Base-by-base conservation (phyloP, 2,113 vertebrate species). In the Edolisoma coerulescens region DNA sequence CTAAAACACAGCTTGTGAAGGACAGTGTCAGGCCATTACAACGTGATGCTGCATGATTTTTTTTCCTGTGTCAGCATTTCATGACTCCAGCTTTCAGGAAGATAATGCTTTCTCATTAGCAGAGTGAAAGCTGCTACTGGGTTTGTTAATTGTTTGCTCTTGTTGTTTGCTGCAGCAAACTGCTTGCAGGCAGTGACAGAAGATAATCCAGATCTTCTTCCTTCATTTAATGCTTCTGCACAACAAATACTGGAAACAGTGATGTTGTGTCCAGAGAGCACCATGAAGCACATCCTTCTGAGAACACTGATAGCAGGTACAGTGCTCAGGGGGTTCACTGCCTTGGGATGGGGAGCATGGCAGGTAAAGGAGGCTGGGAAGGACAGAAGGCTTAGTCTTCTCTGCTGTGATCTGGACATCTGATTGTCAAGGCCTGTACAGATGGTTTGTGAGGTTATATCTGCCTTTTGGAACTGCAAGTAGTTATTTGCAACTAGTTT, bases 181-280 rank as follows among this genome's bases (percentile, higher is more conserved):
- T 99, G 99, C 96, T 97, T 99, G 90, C 99, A 99, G 97, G 99
- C 99, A 9, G 99, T 99, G 93, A 99, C 99, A 0, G 99, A 99
- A 97, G 99, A 99, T 78, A 99, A 99, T 94, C 93, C 98, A 11
- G 99, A 99, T 77, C 98, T 99, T 52, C 97, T 99, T 53, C 95
- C 97, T 24, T 98, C 98, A 42, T 96, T 99, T 88, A 98, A 97
- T 91, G 42, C 91, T 24, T 91, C 98, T 18, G 97, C 98, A 33
- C 83, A 99, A 2, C 95, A 97, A 39, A 92, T 98, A 13, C 92
- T 99, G 90, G 99, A 99, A 90, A 97, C 93, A 0, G 97, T 98
- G 77, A 95, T 99, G 96, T 63, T 98, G 60, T 98, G 98, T 32
- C 94, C 98, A 21, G 97, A 98, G 75, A 94, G 53, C n/a, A 96